phyloP scores from a whole-genome alignment of 1,140 invertebrate species.

The Formica exsecta region DNA sequence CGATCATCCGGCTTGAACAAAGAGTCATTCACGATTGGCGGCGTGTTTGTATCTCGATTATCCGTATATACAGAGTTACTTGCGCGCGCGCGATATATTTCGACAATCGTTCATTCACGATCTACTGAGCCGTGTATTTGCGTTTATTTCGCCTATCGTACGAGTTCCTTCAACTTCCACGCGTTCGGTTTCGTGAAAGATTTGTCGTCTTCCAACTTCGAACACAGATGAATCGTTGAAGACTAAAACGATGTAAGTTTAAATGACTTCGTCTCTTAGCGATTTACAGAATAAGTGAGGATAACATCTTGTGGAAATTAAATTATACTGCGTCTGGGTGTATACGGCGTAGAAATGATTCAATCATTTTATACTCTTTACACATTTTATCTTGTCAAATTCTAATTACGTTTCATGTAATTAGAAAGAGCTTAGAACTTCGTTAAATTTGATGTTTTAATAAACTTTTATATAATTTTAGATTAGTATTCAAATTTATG shows the following conservation, averaged over 20 bases:
- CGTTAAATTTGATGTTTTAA: constrained; percentile 6
- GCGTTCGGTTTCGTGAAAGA: constrained; percentile 14
- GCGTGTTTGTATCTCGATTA: constrained; percentile 56
- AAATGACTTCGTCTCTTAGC: background rate
- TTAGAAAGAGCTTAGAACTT: background rate
- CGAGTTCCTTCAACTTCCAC: background rate
- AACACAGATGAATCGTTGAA: constrained; percentile 24
- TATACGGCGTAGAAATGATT: background rate
- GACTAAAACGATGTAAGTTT: background rate
- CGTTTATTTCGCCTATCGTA: background rate
- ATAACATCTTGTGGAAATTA: background rate
- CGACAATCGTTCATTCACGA: constrained; percentile 68
- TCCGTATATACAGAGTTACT: constrained; percentile 18
- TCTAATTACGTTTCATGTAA: background rate
- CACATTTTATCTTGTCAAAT: background rate
- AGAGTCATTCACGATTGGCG: constrained; percentile 66
- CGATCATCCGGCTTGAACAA: constrained; percentile 52
- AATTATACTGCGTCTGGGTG: background rate
- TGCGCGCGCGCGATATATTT: constrained; percentile 5
- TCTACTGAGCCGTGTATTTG: background rate
- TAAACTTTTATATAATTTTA: background rate
- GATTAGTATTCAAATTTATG: too few relatives aligned
- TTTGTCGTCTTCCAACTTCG: background rate
- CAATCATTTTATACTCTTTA: background rate
- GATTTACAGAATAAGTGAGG: background rate